phyloP scores from a whole-genome alignment of 2,888 invertebrate genomes.

The Drosophila tripunctata region DNA sequence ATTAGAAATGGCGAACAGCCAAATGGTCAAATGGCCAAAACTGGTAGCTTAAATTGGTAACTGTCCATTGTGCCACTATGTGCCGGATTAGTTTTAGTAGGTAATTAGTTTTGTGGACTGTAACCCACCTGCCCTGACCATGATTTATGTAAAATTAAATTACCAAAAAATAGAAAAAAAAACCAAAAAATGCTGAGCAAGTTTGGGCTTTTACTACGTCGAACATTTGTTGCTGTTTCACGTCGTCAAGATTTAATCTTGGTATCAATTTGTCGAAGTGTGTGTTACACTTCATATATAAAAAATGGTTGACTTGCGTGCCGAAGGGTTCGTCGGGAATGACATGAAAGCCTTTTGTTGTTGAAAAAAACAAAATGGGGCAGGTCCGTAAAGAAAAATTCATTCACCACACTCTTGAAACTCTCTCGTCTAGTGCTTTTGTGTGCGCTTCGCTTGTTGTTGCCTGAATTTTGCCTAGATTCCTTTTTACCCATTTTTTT shows the following conservation, averaged over 20 bases:
- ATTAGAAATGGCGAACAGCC: constrained; percentile 62
- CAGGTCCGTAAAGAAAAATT: constrained; percentile 39
- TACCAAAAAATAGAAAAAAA: constrained; percentile 17
- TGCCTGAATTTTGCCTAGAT: constrained; percentile 15
- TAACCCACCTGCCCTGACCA: constrained; percentile 50
- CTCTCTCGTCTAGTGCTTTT: constrained; percentile 38
- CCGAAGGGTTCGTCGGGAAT: constrained; percentile 44
- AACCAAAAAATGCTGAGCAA: constrained; percentile 4
- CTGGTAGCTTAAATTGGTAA: constrained; percentile 34
- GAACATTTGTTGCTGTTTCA: constrained; percentile 25
- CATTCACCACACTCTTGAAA: constrained; percentile 11
- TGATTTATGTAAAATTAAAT: constrained; percentile 60
- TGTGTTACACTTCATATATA: constrained; percentile 70
- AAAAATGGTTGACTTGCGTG: constrained; percentile 65
- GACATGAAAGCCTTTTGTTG: constrained; percentile 62
- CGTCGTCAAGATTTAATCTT: constrained; percentile 72
- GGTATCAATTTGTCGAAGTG: constrained; percentile 80
- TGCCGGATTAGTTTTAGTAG: constrained; percentile 49
- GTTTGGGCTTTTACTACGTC: constrained; percentile 8
- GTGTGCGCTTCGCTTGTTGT: constrained; percentile 56
- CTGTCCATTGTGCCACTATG: constrained; percentile 39
- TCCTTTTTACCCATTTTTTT: constrained; percentile 46
- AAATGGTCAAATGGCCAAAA: constrained; percentile 18
- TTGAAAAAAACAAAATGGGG: constrained; percentile 38
- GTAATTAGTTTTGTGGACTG: constrained; percentile 23